Evolutionary conservation across 92 coral and sea anemone species (phyloP).

Genomic region (Anthopleura xanthogrammica): DNA sequence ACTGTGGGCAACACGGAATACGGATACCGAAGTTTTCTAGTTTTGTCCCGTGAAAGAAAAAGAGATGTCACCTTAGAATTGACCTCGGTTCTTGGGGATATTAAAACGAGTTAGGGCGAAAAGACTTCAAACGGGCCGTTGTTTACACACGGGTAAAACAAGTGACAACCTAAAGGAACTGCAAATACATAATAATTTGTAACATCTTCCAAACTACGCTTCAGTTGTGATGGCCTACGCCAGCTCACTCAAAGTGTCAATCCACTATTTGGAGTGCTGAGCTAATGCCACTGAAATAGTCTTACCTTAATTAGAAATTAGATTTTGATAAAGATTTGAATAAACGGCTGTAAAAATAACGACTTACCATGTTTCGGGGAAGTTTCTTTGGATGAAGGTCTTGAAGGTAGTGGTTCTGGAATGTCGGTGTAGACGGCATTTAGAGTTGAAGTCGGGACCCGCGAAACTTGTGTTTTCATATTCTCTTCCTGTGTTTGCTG

Average conservation of each 20-base stretch:
- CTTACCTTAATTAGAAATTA: not conserved
- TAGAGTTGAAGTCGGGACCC: constrained; percentile 39
- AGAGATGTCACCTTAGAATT: constrained; percentile 12
- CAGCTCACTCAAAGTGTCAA: not conserved
- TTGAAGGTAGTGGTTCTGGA: not conserved
- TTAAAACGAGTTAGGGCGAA: constrained; percentile 29
- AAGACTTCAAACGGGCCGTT: constrained; percentile 38
- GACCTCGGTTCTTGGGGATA: constrained; percentile 34
- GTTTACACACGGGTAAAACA: constrained; percentile 50
- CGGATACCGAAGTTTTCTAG: not conserved
- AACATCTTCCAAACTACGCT: constrained; percentile 76
- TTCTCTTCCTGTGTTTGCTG: constrained; percentile 97
- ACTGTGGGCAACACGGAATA: constrained; percentile 45
- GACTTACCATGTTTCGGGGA: constrained; percentile 31
- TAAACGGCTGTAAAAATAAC: not conserved
- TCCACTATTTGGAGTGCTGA: not conserved
- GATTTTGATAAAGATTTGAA: not conserved
- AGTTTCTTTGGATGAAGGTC: not conserved
- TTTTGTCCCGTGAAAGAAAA: constrained; percentile 7
- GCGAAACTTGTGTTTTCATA: constrained; percentile 58
- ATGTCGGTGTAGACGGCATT: constrained; percentile 10
- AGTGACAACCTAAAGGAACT: constrained; percentile 79
- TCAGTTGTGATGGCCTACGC: not conserved
- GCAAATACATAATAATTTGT: constrained; percentile 90
- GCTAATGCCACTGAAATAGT: not conserved